Conservation (phyloP, 2,888 invertebrate genomes). For the Nephrotoma appendiculata region DNA sequence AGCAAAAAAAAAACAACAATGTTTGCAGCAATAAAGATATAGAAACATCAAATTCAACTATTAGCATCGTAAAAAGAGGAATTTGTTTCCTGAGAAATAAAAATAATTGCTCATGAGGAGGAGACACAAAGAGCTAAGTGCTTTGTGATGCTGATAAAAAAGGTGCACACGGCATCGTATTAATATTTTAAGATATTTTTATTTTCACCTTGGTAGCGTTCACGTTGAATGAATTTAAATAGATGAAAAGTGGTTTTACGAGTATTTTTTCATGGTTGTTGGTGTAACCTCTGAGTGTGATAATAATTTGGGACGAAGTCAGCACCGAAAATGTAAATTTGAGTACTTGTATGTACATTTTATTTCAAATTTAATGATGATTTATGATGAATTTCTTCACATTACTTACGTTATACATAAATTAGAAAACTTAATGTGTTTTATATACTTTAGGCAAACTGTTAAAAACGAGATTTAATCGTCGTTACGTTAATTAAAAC, state of each 20-base stretch:
- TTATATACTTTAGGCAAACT: no score
- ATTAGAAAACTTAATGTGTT: no score
- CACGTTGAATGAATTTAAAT: neutral
- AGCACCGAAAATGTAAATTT: neutral
- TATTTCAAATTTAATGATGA: no score
- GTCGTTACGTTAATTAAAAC: no score
- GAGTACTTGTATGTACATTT: neutral
- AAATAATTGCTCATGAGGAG: neutral
- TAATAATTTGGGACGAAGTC: neutral
- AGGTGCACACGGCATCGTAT: neutral
- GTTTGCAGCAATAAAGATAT: neutral
- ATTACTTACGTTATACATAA: no score
- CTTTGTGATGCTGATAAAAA: neutral
- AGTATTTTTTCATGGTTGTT: neutral
- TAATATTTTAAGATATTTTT: neutral
- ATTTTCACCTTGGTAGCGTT: neutral
- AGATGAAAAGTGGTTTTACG: neutral
- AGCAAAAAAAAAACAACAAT: neutral
- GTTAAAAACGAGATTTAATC: no score
- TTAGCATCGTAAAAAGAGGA: neutral
- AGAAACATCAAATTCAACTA: neutral
- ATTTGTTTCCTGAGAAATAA: neutral
- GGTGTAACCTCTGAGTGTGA: neutral
- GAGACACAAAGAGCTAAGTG: neutral
- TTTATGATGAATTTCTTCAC: no score